Evolutionary conservation across 2,888 invertebrate species (phyloP), one percentile per base, ranked within the genome.

Genomic region (Neoascia interrupta): DNA sequence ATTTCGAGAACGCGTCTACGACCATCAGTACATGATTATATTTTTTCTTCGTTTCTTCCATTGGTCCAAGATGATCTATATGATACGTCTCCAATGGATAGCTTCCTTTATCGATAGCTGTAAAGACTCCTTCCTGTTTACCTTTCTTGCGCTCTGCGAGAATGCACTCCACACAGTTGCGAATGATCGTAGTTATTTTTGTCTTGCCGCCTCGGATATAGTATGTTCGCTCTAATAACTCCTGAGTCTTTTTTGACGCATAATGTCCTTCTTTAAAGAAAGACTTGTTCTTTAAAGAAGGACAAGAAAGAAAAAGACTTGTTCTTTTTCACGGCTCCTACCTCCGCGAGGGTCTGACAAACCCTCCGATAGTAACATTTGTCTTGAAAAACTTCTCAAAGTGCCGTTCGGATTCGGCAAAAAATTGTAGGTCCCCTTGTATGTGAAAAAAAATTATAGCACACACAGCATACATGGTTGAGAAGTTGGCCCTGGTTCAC

Each of bases 41-140:
- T 10, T 68, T 63, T 58, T 86, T 86, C 1, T 81, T 81, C 0
- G 85, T 86, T 1, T 54, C 69, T 0, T 82, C 74, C 64, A 86
- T 37, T 1, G 86, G 86, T 1, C 86, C 86, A 1, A 88, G 19
- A 41, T 88, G 87, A 34, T 87, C 87, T 3, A 85, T 36, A 31
- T 87, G 85, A 8, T 82, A 84, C 0, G 85, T 86, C 10, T 83
- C 51, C 2, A 86, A 51, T 3, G 86, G 86, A 1, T 47, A 43
- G 1, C 81, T 82, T 8, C 81, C 84, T 47, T 88, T 87, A 10
- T 84, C 82, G 1, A 88, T 84, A 0, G 83, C 81, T 39, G 84
- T 56, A 18, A 87, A 70, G 3, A 82, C 83, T 11, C 87, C 85
- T 80, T 86, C 85, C 21, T 83, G 81, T 54, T 85, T 87, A 0